These are phyloP conservation scores for Phymanthus crucifer DNA, from an alignment of 92 coral and sea anemone species.

Conservation along the genomic window DNA sequence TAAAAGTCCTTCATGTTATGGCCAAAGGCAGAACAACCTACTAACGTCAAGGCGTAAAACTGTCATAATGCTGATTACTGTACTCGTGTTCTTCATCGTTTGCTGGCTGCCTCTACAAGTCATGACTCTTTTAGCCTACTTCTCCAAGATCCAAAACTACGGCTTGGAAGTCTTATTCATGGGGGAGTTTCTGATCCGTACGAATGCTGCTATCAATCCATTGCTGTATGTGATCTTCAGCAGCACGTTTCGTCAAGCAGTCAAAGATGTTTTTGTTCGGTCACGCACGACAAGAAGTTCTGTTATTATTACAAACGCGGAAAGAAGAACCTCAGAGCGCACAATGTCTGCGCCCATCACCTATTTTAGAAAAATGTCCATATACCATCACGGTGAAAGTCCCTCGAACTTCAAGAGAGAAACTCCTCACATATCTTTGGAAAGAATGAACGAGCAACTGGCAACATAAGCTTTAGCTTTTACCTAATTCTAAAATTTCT, in stretches of 20 bases:
- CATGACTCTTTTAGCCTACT: slow-evolving; percentile 43
- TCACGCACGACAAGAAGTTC: background rate
- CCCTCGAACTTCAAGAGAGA: background rate
- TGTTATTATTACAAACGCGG: background rate
- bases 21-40: slow-evolving; percentile 17
- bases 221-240: slow-evolving; percentile 38
- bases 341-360: background rate
- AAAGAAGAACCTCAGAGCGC: background rate
- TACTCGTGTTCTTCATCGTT: slow-evolving; percentile 47
- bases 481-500: too few species aligned
- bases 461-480: too few species aligned
- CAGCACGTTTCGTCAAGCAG: slow-evolving; percentile 31
- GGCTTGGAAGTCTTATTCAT: slow-evolving; percentile 20
- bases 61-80: slow-evolving; percentile 50
- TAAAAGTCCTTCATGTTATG: slow-evolving; percentile 51
- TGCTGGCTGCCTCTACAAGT: slow-evolving; percentile 77
- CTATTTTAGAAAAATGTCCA: background rate
- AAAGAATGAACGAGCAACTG: too few species aligned
- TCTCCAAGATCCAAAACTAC: slow-evolving; percentile 5
- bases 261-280: background rate
- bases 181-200: slow-evolving; percentile 45
- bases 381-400: background rate
- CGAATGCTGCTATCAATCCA: slow-evolving; percentile 59
- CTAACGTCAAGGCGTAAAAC: slow-evolving; percentile 32
- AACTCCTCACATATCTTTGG: too few species aligned